A percentile compares a stretch with the other conserved stretches of the same genome.
Evolutionary conservation across 2,888 invertebrate genomes (phyloP).

Genomic region (Escarpia spicata): DNA sequence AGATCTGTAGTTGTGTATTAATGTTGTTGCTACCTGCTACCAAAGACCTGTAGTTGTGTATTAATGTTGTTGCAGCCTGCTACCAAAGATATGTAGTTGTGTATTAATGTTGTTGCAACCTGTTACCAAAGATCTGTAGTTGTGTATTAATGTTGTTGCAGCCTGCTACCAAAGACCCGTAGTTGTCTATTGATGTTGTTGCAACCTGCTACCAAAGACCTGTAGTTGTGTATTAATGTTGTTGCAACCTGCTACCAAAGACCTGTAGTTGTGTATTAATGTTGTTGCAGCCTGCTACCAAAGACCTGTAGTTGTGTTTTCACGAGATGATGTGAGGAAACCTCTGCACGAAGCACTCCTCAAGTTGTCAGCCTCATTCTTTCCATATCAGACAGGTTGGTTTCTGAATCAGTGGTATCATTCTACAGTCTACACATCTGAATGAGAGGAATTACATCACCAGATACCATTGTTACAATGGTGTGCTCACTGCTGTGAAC

Average conservation of each 20-base stretch:
- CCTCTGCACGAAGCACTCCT: neutral
- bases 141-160: no score
- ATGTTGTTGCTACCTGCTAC: no score
- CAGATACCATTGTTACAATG: neutral
- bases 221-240: no score
- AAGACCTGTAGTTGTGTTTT: slow-evolving; percentile 12
- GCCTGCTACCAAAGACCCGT: no score
- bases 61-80: no score
- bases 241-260: neutral
- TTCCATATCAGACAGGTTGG: neutral
- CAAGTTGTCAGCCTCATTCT: neutral
- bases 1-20: no score
- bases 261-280: neutral
- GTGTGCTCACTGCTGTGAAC: neutral
- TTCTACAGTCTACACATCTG: neutral
- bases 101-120: no score
- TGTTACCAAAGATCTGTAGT: no score
- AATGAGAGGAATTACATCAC: neutral
- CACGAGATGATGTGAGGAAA: neutral
- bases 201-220: no score
- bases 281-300: neutral
- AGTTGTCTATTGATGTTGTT: no score
- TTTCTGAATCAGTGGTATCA: neutral
- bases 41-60: no score
- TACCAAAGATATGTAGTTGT: no score